Base-by-base conservation (phyloP, 1,140 invertebrate species). In the Eurosta solidaginis region DNA sequence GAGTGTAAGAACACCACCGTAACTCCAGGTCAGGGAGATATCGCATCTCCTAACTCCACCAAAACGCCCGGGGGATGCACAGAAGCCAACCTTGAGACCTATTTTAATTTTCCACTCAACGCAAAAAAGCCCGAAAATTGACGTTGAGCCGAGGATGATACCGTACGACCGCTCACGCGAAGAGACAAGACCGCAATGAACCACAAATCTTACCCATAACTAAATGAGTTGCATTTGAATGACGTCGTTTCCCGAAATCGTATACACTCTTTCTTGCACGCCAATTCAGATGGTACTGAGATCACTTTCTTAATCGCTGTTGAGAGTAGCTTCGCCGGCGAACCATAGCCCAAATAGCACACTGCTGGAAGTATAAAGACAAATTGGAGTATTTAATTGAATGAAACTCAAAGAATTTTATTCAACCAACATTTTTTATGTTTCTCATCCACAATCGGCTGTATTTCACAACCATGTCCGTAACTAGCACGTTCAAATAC, bases 401-500 rank as follows among this genome's bases (percentile, higher is more conserved):
- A 0, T 4, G 17, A 59, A 29, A 20, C 5, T 29, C 12, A 63
- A 47, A 47, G 17, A 12, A n/a, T 44, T 59, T 40, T 77, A 7
- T 47, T 33, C 12, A 1, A 82, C 86, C 83, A 77, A 90, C 89
- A 83, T 68, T 88, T 88, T 45, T 88, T 87, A 78, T 89, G 87
- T 77, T 90, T 89, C 14, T 86, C 87, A 80, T 88, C 86, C 6
- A 87, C 81, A 27, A 88, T 87, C 49, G 87, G 90, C 81, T 91
- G 89, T 1, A 93, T 91, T 84, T 95, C 93, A 79, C 94, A 95
- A 1, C 94, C 94, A 73, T 93, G 90, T 0, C 93, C 93, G 80
- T 93, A 95, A 83, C 93, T 95, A 0, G 93, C 93, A 52, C 94
- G 88, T 74, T 94, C 92, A 78, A 94, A 95, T 25, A 95, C 88